Evolutionary conservation across 2,113 vertebrate genomes (phyloP).

Genomic region (Urocolius indicus): DNA sequence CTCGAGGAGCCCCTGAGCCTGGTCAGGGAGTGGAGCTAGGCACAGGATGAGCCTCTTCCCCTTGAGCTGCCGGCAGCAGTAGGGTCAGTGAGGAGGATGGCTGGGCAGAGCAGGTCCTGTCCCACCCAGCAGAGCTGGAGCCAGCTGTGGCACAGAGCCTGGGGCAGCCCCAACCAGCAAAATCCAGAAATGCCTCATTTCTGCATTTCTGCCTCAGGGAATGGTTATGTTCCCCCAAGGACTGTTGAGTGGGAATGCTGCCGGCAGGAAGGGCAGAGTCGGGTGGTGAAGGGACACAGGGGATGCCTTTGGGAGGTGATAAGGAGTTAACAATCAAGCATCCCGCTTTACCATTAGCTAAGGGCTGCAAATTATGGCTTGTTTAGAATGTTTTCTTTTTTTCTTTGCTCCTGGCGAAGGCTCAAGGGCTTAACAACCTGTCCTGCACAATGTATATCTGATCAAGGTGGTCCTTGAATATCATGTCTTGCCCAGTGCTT

Average conservation of each 20-base stretch:
- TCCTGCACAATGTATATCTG: too few relatives aligned
- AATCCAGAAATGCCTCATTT: background rate
- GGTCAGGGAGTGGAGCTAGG: background rate
- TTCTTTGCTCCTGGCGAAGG: too few relatives aligned
- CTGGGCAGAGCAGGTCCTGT: background rate
- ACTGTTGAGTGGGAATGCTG: accelerated
- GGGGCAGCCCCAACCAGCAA: background rate
- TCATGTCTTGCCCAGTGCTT: too few relatives aligned
- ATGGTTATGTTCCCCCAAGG: background rate
- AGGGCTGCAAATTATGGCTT: too few relatives aligned
- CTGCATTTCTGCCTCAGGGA: too few relatives aligned
- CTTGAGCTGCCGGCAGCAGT: background rate
- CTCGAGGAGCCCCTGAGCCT: background rate
- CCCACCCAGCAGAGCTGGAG: background rate
- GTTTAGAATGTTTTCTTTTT: too few relatives aligned
- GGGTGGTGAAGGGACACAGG: background rate
- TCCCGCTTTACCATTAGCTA: too few relatives aligned
- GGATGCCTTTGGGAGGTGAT: too few relatives aligned
- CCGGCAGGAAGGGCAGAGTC: background rate
- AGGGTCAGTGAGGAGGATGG: background rate
- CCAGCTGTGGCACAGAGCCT: background rate
- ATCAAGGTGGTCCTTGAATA: too few relatives aligned
- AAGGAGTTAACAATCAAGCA: too few relatives aligned
- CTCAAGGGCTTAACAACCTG: too few relatives aligned
- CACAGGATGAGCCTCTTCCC: background rate